phyloP scores from a whole-genome alignment of 1,140 invertebrate species.

The Scaptomyza pallida region DNA sequence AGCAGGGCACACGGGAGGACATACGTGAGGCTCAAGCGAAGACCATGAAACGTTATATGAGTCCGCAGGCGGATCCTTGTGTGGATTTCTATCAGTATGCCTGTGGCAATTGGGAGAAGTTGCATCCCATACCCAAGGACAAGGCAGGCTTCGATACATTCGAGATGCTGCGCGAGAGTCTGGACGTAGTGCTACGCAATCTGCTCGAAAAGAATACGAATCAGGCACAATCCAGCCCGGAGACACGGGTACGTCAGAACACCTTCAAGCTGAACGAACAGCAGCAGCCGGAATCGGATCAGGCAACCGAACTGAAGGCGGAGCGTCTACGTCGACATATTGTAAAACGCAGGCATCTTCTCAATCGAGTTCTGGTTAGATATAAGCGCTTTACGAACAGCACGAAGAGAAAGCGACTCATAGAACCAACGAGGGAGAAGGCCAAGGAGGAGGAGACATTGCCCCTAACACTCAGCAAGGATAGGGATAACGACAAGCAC shows the following conservation, averaged over 20 bases:
- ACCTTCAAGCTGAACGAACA: conserved; percentile 59
- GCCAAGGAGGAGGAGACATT: conserved; percentile 51
- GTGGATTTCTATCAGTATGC: conserved; percentile 96
- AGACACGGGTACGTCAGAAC: conserved; percentile 48
- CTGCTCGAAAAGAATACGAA: conserved; percentile 85
- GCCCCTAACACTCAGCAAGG: conserved; percentile 5
- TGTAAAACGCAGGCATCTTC: conserved; percentile 54
- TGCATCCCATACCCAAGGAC: conserved; percentile 93
- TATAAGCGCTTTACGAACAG: conserved; percentile 63
- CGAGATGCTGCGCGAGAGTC: conserved; percentile 91
- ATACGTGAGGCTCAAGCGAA: conserved; percentile 86
- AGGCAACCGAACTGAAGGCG: conserved; percentile 38
- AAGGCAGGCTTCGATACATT: conserved; percentile 92
- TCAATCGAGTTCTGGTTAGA: conserved; percentile 59
- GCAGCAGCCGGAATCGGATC: conserved; percentile 45
- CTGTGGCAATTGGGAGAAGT: conserved; percentile 93
- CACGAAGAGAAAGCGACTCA: conserved; percentile 59
- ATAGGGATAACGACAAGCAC: conserved; percentile 20
- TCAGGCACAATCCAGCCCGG: background rate
- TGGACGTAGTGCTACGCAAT: conserved; percentile 89
- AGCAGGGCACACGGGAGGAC: conserved; percentile 84
- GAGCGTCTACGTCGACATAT: conserved; percentile 58
- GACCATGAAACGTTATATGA: conserved; percentile 92
- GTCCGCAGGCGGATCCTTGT: conserved; percentile 91
- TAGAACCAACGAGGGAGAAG: conserved; percentile 49